Base-by-base conservation (phyloP, 2,797 vertebrate species). In the Lophotriccus pileatus region DNA sequence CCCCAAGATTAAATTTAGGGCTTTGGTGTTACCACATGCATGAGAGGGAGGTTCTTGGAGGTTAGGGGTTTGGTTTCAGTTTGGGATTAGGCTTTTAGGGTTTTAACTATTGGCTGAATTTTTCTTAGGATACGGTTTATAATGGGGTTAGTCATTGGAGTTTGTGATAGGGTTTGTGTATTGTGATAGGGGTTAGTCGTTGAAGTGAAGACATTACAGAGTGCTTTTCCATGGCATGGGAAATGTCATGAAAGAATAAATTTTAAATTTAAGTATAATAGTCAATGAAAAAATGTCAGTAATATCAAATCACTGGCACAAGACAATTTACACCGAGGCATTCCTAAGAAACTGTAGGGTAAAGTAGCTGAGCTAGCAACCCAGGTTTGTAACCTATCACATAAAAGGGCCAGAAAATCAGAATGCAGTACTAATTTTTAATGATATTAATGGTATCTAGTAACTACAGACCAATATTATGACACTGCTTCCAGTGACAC, bases 381-480 rank as follows among this genome's bases (percentile, higher is more conserved):
- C 25, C 6, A 8, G 4, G 5, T 27, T 49, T 74, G 23, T 43
- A 62, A 32, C 2, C 0, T 50, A 14, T 53, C 44, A 27, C 15
- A 62, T 41, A 50, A 77, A 81, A 74, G 9, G 30, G 2, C 9
- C 55, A 58, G 36, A 59, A 84, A 77, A 69, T 2, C 13, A 47
- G 19, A 84, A 74, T 30, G 50, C 3, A 34, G 7, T 21, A 20
- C 5, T 88, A 58, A 18, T 52, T 79, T 89, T 77, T 53, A 46
- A 16, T 53, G 0, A 27, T 47, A 36, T 63, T 50, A 16, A 3
- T 67, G n/a, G 21, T 13, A 74, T 77, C 3, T 0, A 73, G 8
- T 43, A 86, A 21, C 9, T 69, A 21, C 14, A 76, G 41, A 69
- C 4, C 0, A 3, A 43, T 30, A 20, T 14, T 39, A 5, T 39